These are phyloP conservation scores for Lanistes nyassanus DNA, from an alignment of 1,140 invertebrate genomes.

Conservation along the genomic window DNA sequence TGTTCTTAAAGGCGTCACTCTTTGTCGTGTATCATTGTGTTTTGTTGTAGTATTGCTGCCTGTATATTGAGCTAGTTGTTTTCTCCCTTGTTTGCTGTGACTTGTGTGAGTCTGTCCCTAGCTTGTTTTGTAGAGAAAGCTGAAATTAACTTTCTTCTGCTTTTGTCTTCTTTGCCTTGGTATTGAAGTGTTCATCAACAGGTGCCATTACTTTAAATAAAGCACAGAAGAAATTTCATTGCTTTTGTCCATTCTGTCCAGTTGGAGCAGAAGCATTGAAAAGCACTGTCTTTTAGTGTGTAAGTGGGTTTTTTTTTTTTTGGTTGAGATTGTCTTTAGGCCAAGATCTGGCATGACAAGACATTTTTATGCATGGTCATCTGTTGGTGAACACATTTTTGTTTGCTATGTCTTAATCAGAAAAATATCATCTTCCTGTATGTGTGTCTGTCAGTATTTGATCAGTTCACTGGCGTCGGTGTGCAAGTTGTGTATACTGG, in stretches of 20 bases:
- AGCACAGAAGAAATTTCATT: not conserved
- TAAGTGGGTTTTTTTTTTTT: not conserved
- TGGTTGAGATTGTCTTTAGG: not conserved
- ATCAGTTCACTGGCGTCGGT: no score
- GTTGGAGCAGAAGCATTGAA: not conserved
- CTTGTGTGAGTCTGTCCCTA: not conserved
- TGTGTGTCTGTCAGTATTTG: no score
- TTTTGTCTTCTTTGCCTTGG: not conserved
- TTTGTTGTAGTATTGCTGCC: not conserved
- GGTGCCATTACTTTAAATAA: not conserved
- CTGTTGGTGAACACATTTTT: no score
- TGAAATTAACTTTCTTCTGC: not conserved
- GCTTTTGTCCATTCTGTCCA: no score
- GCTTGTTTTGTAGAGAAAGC: conserved; percentile 5
- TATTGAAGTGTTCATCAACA: not conserved
- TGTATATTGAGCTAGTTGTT: not conserved
- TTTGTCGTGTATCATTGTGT: not conserved
- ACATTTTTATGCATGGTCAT: no score
- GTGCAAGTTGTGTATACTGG: no score
- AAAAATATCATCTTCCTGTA: no score
- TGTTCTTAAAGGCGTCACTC: not conserved
- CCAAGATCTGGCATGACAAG: no score
- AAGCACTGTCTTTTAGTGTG: no score
- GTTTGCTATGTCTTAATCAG: no score
- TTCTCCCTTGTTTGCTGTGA: conserved; percentile 1